phyloP scores from a whole-genome alignment of 2,797 vertebrate genomes.

The Gymnodraco acuticeps region DNA sequence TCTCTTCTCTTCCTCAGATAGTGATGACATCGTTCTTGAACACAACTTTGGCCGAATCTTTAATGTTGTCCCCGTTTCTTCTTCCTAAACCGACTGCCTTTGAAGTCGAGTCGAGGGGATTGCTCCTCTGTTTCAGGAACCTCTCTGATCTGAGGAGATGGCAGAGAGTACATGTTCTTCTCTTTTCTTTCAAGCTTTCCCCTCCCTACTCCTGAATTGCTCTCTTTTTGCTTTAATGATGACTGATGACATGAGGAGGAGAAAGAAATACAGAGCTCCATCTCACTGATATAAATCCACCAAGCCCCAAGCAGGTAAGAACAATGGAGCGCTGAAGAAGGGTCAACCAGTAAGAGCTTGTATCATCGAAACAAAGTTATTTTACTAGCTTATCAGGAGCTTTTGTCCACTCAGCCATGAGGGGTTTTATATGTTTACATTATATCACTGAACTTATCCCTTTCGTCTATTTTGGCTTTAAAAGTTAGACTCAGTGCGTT shows the following conservation, averaged over 20 bases:
- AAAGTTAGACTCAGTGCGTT: not conserved
- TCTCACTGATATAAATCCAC: conserved; percentile 42
- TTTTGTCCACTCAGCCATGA: not conserved
- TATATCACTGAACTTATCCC: not conserved
- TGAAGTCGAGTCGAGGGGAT: conserved; percentile 80
- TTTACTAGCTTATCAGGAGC: not conserved
- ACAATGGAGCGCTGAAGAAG: not conserved
- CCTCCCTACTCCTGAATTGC: conserved; percentile 7
- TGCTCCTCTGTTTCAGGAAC: conserved; percentile 73
- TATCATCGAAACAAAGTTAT: not conserved
- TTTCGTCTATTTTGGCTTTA: not conserved
- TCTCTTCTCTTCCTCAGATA: conserved; percentile 47
- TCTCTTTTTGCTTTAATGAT: conserved; percentile 38
- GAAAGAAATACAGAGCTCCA: conserved; percentile 7
- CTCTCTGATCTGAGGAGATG: conserved; percentile 78
- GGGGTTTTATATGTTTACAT: not conserved
- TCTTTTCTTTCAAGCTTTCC: conserved; percentile 43
- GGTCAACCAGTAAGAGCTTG: not conserved
- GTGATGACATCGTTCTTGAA: conserved; percentile 52
- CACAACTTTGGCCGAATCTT: conserved; percentile 73
- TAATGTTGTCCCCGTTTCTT: conserved; percentile 76
- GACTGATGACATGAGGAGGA: conserved; percentile 40
- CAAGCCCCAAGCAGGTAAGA: conserved; percentile 27
- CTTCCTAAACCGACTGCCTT: conserved; percentile 66
- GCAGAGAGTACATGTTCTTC: conserved; percentile 53